Evolutionary conservation across 2,888 invertebrate species (phyloP).

Genomic region (Agonopterix heracliana): DNA sequence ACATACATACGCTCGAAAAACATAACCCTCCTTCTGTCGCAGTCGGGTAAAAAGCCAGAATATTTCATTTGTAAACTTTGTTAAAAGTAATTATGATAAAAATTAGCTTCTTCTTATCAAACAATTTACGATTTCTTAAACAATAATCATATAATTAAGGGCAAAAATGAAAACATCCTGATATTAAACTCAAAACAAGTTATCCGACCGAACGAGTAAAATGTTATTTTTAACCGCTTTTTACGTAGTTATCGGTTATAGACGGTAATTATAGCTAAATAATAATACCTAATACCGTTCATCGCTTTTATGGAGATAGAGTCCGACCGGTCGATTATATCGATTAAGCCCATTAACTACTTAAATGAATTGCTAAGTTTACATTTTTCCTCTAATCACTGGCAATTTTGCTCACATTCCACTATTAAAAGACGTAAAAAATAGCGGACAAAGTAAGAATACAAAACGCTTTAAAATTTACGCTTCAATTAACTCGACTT

Average conservation of each 20-base stretch:
- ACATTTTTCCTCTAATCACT: slow-evolving; percentile 34
- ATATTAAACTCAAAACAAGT: background rate
- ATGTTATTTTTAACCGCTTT: slow-evolving; percentile 14
- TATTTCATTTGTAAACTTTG: too few relatives aligned
- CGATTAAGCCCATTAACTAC: slow-evolving; percentile 37
- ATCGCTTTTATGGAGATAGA: slow-evolving; percentile 9
- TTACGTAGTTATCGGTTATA: slow-evolving; percentile 13
- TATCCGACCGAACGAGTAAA: slow-evolving; percentile 5
- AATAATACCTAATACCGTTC: slow-evolving; percentile 22
- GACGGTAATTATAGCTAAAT: slow-evolving; percentile 28
- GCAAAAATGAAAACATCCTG: too few relatives aligned
- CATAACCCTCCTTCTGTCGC: too few relatives aligned
- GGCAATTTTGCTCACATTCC: slow-evolving; percentile 33
- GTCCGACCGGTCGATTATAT: slow-evolving; percentile 19
- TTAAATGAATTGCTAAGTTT: slow-evolving; percentile 37
- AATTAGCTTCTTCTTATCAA: too few relatives aligned
- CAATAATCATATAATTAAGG: too few relatives aligned
- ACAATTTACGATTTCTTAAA: too few relatives aligned
- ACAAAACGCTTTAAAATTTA: slow-evolving; percentile 9
- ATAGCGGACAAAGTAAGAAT: slow-evolving; percentile 13
- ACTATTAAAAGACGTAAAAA: slow-evolving; percentile 20
- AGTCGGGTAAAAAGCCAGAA: too few relatives aligned
- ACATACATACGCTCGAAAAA: too few relatives aligned
- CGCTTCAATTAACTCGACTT: slow-evolving; percentile 19
- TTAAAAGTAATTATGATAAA: too few relatives aligned